Conservation (phyloP, 2,797 vertebrate species). For the Gymnodraco acuticeps region DNA sequence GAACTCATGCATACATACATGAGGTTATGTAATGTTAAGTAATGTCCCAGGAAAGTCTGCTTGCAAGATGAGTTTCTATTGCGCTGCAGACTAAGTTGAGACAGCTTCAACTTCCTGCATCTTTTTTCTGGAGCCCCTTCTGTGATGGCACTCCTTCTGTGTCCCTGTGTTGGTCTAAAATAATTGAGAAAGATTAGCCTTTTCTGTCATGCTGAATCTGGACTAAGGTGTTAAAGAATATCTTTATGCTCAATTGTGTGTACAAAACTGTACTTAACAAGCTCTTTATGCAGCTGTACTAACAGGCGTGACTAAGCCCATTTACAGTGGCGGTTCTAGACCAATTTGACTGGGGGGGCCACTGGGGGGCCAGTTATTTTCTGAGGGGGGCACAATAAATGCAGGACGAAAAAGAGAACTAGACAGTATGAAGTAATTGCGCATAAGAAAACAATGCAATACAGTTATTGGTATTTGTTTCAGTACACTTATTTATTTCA, state of each 20-base stretch:
- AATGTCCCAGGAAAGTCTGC: not conserved
- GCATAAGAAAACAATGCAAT: no score
- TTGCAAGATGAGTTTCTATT: not conserved
- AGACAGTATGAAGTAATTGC: no score
- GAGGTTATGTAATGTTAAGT: no score
- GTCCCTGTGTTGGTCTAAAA: constrained; percentile 35
- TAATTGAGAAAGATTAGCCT: constrained; percentile 25
- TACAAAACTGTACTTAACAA: not conserved
- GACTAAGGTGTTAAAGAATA: constrained; percentile 7
- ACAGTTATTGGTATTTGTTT: no score
- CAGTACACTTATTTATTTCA: no score
- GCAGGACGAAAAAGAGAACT: no score
- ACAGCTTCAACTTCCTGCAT: constrained; percentile 10
- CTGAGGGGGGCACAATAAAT: no score
- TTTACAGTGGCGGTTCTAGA: no score
- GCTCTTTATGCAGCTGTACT: constrained; percentile 9
- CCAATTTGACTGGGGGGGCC: no score
- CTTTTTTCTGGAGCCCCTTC: not conserved
- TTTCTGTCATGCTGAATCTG: not conserved
- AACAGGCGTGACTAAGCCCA: not conserved
- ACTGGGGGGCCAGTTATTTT: no score
- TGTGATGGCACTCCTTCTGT: not conserved
- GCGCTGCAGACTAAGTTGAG: no score
- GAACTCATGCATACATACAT: no score
- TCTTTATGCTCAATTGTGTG: not conserved